Percentiles rank a stretch among this genome's conserved stretches.
phyloP scores from a whole-genome alignment of 2,113 vertebrate genomes.

The Grantiella picta region DNA sequence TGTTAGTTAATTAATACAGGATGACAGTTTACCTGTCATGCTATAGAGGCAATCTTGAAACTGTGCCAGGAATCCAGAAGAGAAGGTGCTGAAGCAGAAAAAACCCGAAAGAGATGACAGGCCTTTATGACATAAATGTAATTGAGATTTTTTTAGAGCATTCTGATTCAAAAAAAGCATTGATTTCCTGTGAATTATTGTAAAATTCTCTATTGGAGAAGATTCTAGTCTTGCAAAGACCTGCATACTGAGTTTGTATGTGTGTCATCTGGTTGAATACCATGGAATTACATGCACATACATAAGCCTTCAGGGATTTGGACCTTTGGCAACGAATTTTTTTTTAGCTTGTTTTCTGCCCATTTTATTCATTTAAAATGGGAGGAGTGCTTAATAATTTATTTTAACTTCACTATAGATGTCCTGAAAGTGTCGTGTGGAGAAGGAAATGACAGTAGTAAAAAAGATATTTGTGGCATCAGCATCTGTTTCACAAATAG shows the following conservation, averaged over 20 bases:
- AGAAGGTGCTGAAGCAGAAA: neutral
- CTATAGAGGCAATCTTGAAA: neutral
- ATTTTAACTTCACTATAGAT: neutral
- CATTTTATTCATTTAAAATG: neutral
- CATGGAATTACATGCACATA: neutral
- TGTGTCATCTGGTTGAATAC: neutral
- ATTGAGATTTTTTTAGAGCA: neutral
- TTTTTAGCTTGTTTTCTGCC: neutral
- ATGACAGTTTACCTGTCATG: neutral
- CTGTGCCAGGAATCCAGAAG: neutral
- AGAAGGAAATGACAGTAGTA: constrained; percentile 9
- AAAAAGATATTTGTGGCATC: constrained; percentile 32
- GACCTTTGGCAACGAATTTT: neutral
- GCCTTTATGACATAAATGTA: neutral
- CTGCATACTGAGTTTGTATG: neutral
- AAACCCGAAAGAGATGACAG: neutral
- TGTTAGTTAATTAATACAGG: neutral
- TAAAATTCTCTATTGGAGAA: neutral
- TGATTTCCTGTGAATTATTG: neutral
- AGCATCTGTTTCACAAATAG: constrained; percentile 24
- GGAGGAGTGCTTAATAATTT: neutral
- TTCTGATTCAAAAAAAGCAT: neutral
- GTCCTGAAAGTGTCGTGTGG: neutral
- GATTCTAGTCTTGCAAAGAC: neutral
- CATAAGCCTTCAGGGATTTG: neutral